Evolutionary conservation across 2,797 vertebrate genomes (phyloP), one percentile per base, ranked within the genome.

Genomic region (Amniataba percoides): DNA sequence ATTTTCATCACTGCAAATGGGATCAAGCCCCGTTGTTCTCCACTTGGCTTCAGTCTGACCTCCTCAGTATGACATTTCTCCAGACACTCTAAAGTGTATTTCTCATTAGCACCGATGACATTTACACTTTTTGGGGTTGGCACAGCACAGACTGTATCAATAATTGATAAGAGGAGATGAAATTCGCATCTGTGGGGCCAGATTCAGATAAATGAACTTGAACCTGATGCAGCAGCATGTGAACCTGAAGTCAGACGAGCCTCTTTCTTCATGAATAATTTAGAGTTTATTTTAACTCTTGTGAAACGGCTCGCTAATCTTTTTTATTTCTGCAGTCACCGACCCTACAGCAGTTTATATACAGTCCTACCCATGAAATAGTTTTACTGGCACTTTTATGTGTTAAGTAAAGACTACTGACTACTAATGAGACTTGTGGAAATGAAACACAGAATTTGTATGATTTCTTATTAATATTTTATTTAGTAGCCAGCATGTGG

Each of bases 81-180:
- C 60, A 83, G 63, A 74, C 56, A 25, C 63, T 81, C 53, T 15
- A 40, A 67, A 74, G 56, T 48, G 43, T 31, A 58, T 78, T 77
- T 77, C 80, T 85, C 82, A 87, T 87, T 87, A 85, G 81, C 80
- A 80, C 53, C 15, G 7, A 31, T 69, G 80, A 68, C 83, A 85
- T 82, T 74, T 81, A 19, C 74, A 70, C 55, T 73, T 75, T 73
- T 74, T 42, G 58, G 48, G 58, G 56, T 72, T 7, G 49, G 75
- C 61, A 49, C 18, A 13, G 34, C 63, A 18, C 36, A 53, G 36
- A 27, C 27, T 13, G 1, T 63, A 70, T 83, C 45, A 75, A 82
- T 83, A 46, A 83, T 78, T 76, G 15, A 83, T 57, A 56, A 67
- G 52, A 0, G 34, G 21, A 74, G 68, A 78, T 74, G 46, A 57